phyloP scores from a whole-genome alignment of 1,140 invertebrate genomes.

The Plutomurus gul region DNA sequence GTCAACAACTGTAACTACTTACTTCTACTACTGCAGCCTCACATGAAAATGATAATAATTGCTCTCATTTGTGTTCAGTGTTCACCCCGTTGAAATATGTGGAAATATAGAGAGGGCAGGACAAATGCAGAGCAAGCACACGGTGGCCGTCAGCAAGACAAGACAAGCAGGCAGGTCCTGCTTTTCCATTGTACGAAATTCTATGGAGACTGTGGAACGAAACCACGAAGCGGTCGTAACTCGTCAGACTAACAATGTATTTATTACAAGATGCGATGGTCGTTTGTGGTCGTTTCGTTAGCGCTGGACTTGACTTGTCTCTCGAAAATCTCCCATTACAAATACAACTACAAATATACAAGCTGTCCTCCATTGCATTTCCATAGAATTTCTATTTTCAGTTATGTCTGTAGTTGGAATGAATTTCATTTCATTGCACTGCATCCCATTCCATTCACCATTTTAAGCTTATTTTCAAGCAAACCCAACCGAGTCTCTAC shows the following conservation, averaged over 20 bases:
- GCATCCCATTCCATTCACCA: background rate
- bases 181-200: no score
- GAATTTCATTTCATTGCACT: background rate
- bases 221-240: background rate
- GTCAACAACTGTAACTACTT: background rate
- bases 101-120: background rate
- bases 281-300: background rate
- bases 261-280: conserved; percentile 13
- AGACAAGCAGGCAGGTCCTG: no score
- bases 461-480: background rate
- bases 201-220: background rate
- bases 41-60: conserved; percentile 28
- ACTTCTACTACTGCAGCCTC: no score
- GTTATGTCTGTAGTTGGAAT: background rate
- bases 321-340: background rate
- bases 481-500: background rate
- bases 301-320: background rate
- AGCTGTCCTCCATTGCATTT: background rate
- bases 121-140: no score
- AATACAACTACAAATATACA: background rate
- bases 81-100: background rate
- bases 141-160: no score
- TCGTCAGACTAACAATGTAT: conserved; percentile 22
- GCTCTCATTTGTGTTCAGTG: conserved; percentile 12
- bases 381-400: background rate